phyloP scores from a whole-genome alignment of 2,113 vertebrate genomes.

The Hippocampus guttulatus region DNA sequence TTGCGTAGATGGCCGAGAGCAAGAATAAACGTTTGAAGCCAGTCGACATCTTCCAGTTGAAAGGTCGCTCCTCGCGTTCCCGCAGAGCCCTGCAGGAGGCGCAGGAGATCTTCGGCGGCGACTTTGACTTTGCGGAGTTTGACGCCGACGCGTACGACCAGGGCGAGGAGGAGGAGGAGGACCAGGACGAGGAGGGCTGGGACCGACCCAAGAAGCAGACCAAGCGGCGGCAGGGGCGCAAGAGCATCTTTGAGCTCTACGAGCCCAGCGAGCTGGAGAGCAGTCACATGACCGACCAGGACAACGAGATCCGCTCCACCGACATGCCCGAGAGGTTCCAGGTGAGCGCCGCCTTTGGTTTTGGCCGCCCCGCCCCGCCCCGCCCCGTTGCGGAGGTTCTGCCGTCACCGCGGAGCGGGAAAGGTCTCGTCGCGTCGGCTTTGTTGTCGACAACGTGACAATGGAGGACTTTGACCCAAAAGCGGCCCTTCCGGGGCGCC shows the following conservation, averaged over 20 bases:
- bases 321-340: conserved; percentile 99
- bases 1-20: not conserved
- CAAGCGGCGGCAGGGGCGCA: conserved; percentile 89
- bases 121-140: conserved; percentile 96
- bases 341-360: conserved; percentile 70
- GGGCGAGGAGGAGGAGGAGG: conserved; percentile 94
- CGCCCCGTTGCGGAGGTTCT: too few relatives aligned
- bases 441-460: too few relatives aligned
- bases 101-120: conserved; percentile 97
- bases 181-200: conserved; percentile 86
- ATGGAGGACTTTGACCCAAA: not conserved
- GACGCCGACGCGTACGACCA: conserved; percentile 90
- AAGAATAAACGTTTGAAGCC: not conserved
- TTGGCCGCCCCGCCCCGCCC: too few relatives aligned
- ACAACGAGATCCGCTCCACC: conserved; percentile 95
- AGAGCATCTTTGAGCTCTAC: conserved; percentile 97
- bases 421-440: too few relatives aligned
- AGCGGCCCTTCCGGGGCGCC: too few relatives aligned
- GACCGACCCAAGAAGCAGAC: conserved; percentile 92
- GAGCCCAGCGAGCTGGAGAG: conserved; percentile 97
- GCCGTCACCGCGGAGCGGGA: not conserved
- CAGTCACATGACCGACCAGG: conserved; percentile 96
- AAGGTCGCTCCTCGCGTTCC: not conserved
- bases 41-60: not conserved
- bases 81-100: conserved; percentile 94